Conservation (phyloP, 2,113 vertebrate genomes). For the Neomonachus schauinslandi region DNA sequence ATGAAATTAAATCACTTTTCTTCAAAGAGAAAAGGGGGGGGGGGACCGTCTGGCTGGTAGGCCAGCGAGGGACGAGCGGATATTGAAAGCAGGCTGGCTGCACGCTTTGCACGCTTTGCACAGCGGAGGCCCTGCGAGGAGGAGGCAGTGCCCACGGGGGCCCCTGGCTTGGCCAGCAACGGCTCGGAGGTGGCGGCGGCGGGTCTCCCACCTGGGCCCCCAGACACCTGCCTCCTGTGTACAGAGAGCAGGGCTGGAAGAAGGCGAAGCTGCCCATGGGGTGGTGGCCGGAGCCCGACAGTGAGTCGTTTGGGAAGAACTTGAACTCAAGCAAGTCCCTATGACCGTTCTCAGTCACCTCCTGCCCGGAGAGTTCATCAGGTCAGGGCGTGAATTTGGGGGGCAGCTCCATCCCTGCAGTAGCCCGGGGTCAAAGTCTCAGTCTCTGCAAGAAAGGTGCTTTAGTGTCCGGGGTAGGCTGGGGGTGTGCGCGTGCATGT, state of each 20-base stretch:
- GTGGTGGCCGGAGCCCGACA: background rate
- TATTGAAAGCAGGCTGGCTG: constrained; percentile 86
- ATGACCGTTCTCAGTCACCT: background rate
- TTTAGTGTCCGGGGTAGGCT: background rate
- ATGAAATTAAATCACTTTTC: constrained; percentile 89
- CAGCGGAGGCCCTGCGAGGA: constrained; percentile 70
- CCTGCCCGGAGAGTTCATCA: background rate
- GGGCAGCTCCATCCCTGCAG: background rate
- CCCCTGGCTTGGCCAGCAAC: constrained; percentile 78
- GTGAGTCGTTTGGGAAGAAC: constrained; percentile 78
- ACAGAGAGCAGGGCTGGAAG: constrained; percentile 48
- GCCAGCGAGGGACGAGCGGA: constrained; percentile 85
- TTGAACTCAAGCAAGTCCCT: constrained; percentile 45
- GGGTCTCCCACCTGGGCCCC: constrained; percentile 74
- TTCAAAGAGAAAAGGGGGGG: constrained; percentile 88
- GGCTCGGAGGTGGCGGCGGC: constrained; percentile 60
- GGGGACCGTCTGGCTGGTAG: constrained; percentile 81
- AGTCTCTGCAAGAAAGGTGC: background rate
- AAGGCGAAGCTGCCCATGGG: background rate
- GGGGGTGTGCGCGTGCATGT: no score
- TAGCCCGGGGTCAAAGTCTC: background rate
- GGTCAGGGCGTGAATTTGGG: background rate
- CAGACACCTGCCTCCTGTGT: constrained; percentile 75
- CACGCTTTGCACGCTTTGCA: constrained; percentile 78
- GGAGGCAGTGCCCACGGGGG: constrained; percentile 75